These are phyloP conservation scores for Antedon mediterranea DNA, from an alignment of 53 echinoderm and acorn worm genomes.

Conservation along the genomic window DNA sequence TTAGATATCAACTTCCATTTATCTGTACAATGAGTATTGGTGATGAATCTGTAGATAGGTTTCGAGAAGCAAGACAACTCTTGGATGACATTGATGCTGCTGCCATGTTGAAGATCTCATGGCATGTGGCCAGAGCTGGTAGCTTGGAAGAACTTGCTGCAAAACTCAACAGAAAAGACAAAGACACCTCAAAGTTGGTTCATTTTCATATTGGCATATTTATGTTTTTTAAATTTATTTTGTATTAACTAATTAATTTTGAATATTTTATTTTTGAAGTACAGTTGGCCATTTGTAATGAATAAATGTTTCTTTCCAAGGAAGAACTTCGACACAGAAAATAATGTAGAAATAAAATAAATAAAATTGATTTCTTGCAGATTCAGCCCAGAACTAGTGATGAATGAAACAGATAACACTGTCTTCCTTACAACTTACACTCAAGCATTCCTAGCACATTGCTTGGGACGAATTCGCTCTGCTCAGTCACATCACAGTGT, in stretches of 20 bases:
- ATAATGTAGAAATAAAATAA: too few species aligned
- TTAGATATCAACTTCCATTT: slow-evolving; percentile 24
- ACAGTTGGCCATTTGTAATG: too few species aligned
- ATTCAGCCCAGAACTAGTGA: not conserved
- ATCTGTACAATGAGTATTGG: slow-evolving; percentile 5
- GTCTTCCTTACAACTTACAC: not conserved
- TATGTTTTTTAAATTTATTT: not conserved
- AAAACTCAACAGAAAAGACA: not conserved
- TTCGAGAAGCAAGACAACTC: not conserved
- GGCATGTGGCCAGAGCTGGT: slow-evolving; percentile 29
- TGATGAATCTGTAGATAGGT: slow-evolving; percentile 2
- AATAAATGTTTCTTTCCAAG: too few species aligned
- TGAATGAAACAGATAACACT: not conserved
- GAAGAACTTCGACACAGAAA: too few species aligned
- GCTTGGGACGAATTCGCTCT: not conserved
- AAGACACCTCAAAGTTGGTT: not conserved
- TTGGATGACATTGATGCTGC: slow-evolving; percentile 5
- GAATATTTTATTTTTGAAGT: too few species aligned
- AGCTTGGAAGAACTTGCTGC: slow-evolving; percentile 1
- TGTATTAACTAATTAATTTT: too few species aligned
- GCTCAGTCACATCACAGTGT: not conserved
- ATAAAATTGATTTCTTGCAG: not conserved
- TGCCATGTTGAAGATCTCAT: slow-evolving; percentile 22
- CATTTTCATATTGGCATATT: not conserved
- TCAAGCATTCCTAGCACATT: not conserved